A percentile compares a stretch with the other conserved stretches of the same genome.
Conservation (phyloP, 2,797 vertebrate genomes). For the Podargus strigoides region DNA sequence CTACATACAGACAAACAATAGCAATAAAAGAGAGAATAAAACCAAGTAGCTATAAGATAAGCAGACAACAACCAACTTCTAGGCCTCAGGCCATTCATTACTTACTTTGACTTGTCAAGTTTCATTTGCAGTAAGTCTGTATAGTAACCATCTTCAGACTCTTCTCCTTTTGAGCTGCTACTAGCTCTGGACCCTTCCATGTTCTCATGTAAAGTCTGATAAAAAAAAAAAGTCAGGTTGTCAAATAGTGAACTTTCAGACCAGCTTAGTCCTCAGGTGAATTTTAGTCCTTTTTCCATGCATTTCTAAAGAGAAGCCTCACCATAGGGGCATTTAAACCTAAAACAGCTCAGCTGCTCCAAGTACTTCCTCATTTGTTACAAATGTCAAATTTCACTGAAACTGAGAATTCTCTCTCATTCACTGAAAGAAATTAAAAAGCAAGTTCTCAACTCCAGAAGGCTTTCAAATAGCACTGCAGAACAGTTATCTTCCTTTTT, state of each 20-base stretch:
- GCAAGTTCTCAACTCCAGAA: background rate
- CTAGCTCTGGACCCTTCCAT: slow-evolving; percentile 42
- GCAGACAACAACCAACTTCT: background rate
- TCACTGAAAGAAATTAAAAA: background rate
- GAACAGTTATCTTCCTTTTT: background rate
- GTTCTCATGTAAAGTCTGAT: slow-evolving; percentile 69
- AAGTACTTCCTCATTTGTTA: background rate
- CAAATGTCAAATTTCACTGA: background rate
- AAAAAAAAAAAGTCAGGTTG: background rate
- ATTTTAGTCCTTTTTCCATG: background rate
- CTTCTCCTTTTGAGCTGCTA: background rate
- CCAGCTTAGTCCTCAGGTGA: background rate
- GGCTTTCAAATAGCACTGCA: background rate
- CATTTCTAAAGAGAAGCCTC: background rate
- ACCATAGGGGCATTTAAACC: background rate
- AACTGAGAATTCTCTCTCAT: background rate
- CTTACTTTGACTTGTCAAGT: slow-evolving; percentile 86
- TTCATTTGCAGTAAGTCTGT: slow-evolving; percentile 90
- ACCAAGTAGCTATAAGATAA: background rate
- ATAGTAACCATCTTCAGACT: slow-evolving; percentile 81
- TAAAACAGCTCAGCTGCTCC: background rate
- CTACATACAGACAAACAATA: background rate
- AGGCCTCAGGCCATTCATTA: background rate
- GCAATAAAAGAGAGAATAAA: background rate
- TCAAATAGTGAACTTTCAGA: background rate